A percentile compares a stretch with the other conserved stretches of the same genome.
These are phyloP conservation scores for Indicator maculatus DNA, from an alignment of 2,113 vertebrate genomes.

Conservation along the genomic window DNA sequence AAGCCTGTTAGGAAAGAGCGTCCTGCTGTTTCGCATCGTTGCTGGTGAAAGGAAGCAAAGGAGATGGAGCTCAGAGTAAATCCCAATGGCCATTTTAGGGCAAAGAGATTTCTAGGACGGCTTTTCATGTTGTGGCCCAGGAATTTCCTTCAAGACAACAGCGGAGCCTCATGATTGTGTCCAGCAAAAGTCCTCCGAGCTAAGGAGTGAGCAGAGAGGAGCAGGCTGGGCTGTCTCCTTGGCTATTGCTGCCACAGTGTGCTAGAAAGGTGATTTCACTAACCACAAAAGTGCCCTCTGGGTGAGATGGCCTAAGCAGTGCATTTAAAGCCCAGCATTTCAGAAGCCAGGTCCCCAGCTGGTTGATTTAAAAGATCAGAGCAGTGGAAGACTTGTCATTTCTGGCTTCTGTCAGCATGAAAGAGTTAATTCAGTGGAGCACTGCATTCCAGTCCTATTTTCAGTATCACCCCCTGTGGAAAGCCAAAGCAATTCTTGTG, in stretches of 20 bases:
- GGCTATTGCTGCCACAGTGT: neutral
- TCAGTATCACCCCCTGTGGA: neutral
- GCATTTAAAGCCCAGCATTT: neutral
- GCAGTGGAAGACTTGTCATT: neutral
- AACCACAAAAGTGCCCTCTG: neutral
- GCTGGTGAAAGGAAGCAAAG: neutral
- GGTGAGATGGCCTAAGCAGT: neutral
- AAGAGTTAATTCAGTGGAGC: neutral
- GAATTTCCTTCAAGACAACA: neutral
- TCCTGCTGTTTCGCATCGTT: fast-evolving
- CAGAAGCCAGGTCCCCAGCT: neutral
- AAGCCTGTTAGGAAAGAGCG: fast-evolving
- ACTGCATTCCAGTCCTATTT: neutral
- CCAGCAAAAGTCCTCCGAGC: neutral
- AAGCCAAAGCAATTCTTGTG: neutral
- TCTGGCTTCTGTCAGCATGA: neutral
- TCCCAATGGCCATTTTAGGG: neutral
- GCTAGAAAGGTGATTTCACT: too few relatives aligned
- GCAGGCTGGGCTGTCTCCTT: fast-evolving
- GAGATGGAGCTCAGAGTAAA: neutral
- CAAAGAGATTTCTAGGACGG: neutral
- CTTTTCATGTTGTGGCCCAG: neutral
- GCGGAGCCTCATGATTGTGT: neutral
- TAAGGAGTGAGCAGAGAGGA: neutral
- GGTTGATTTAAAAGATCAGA: neutral